Conservation (phyloP, 2,797 vertebrate species). For the Sebastes taczanowskii region DNA sequence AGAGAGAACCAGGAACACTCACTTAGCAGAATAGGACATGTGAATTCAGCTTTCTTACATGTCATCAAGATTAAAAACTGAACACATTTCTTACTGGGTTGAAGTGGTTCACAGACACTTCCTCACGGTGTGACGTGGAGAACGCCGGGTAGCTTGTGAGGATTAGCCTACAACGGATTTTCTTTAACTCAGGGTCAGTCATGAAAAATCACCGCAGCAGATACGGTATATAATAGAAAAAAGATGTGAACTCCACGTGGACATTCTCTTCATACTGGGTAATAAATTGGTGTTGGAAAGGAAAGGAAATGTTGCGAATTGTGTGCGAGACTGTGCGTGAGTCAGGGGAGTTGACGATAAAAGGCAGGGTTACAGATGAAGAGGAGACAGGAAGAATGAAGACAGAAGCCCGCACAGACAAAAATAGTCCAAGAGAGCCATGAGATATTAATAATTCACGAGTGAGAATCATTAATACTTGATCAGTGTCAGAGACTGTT, state of each 20-base stretch:
- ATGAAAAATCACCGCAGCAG: conserved; percentile 41
- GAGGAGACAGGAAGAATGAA: conserved; percentile 54
- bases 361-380: conserved; percentile 46
- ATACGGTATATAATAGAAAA: not conserved
- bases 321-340: conserved; percentile 37
- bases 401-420: conserved; percentile 59
- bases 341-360: conserved; percentile 35
- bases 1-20: not conserved
- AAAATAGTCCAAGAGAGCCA: conserved; percentile 79
- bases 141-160: conserved; percentile 37
- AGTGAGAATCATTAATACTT: conserved; percentile 81
- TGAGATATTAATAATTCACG: conserved; percentile 82
- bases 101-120: not conserved
- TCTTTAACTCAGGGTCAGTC: conserved; percentile 38
- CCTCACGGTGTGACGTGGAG: not conserved
- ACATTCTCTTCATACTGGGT: not conserved
- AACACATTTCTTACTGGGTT: not conserved
- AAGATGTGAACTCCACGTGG: not conserved
- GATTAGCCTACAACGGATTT: conserved; percentile 65
- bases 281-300: conserved; percentile 31
- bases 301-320: conserved; percentile 37
- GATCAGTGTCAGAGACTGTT: conserved; percentile 69
- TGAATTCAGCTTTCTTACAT: not conserved
- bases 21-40: not conserved
- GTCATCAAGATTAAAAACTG: not conserved